phyloP scores from a whole-genome alignment of 2,888 invertebrate genomes.

The Minunthozetes semirufus region DNA sequence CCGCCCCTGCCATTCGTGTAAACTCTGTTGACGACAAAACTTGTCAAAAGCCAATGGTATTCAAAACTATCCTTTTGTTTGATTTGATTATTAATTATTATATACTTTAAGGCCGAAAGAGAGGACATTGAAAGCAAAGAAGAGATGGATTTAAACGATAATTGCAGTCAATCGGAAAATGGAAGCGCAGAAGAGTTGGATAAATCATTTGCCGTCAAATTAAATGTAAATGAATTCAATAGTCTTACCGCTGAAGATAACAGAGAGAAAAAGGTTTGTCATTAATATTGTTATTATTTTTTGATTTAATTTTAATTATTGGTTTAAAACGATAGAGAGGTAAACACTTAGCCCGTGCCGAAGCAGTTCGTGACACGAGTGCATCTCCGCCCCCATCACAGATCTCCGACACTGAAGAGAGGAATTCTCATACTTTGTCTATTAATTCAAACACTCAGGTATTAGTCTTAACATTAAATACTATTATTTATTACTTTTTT shows the following conservation, averaged over 20 bases:
- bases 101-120: neutral
- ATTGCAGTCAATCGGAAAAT: neutral
- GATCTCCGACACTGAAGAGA: neutral
- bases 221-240: too few species aligned
- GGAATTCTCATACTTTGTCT: neutral
- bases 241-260: neutral
- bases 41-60: neutral
- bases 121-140: neutral
- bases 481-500: neutral
- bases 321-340: neutral
- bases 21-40: neutral
- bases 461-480: neutral
- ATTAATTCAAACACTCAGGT: neutral
- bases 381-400: slow-evolving; percentile 27
- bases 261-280: neutral
- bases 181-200: neutral
- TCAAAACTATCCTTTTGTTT: too few species aligned
- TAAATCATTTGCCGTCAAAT: too few species aligned
- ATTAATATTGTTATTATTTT: too few species aligned
- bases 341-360: slow-evolving; percentile 25
- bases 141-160: neutral
- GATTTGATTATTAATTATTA: neutral
- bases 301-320: neutral
- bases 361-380: slow-evolving; percentile 33
- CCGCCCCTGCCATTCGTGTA: neutral